Base-by-base conservation (phyloP, 2,888 invertebrate species). In the Gymnoscelis rufifasciata region DNA sequence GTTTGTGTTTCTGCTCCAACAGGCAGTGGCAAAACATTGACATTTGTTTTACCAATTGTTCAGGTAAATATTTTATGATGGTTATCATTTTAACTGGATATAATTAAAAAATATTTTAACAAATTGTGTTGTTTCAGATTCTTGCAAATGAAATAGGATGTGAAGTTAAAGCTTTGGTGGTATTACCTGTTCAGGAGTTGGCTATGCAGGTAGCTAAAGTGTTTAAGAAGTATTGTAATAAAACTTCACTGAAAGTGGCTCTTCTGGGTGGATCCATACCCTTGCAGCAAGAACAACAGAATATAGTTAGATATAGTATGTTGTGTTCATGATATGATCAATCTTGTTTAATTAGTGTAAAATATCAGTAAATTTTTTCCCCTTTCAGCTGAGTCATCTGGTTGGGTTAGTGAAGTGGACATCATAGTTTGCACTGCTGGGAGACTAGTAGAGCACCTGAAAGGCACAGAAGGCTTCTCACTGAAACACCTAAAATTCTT, bases 1-100 rank as follows among this genome's bases (percentile, higher is more conserved):
- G 89, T 98, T 40, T 99, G 99, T 83, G 96, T 99, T 19, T 97
- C 97, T 30, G 97, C 98, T 11, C 98, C 99, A 0, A 99, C 99
- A 1, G 98, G 98, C 11, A 98, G 97, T 88, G 99, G 99, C 12
- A 99, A 99, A 89, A 99, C 99, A 1, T 81, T 99, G 47, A 94
- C 97, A 2, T 99, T 96, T 90, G 96, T 95, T 37, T 81, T 99
- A 52, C 99, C 99, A 5, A 92, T 98, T 36, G 86, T 98, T 27
- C 95, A 97, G 86, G 90, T 93, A 73, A 55, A 19, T 2, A 19
- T 5, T n/a, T 19, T 19, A 19, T 19, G 3, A 19, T 19, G 2
- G 19, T 19, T 3, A 19, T 3, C 19, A 3, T 19, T 19, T 3
- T 3, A 19, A 19, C 19, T 19, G 2, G 2, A 19, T 19, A 19